phyloP scores from a whole-genome alignment of 1,140 invertebrate genomes.

The Macrobrachium nipponense region DNA sequence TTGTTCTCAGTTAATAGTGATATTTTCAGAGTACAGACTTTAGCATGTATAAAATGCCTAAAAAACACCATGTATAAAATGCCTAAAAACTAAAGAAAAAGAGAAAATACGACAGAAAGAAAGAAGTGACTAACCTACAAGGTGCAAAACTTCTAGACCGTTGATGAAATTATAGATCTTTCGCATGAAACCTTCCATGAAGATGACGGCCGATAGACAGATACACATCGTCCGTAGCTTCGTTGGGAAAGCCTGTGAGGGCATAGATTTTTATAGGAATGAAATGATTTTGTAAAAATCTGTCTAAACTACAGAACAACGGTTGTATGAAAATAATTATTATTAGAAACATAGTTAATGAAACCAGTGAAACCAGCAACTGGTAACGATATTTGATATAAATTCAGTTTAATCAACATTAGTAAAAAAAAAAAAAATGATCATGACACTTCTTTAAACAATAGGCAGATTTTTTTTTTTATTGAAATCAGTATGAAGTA shows the following conservation, averaged over 20 bases:
- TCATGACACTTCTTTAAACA: not conserved
- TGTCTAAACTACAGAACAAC: not conserved
- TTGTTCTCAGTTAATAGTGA: too few species aligned
- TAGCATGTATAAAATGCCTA: too few species aligned
- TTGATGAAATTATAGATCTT: slow-evolving; percentile 99
- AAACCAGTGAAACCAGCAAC: too few species aligned
- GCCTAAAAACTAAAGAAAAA: too few species aligned
- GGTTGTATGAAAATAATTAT: not conserved
- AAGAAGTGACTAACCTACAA: slow-evolving; percentile 82
- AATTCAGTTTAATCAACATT: not conserved
- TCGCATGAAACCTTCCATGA: slow-evolving; percentile 99
- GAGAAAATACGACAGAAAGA: not conserved
- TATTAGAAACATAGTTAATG: too few species aligned
- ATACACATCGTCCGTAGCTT: slow-evolving; percentile 96
- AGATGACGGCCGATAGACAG: slow-evolving; percentile 98
- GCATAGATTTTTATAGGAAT: not conserved
- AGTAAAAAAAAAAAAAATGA: not conserved
- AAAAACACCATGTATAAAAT: too few species aligned
- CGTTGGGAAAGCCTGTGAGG: slow-evolving; percentile 88
- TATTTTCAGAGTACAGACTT: too few species aligned
- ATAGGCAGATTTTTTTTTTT: not conserved
- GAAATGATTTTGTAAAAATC: not conserved
- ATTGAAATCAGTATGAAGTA: not conserved
- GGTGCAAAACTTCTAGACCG: slow-evolving; percentile 96
- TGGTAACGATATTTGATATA: not conserved